These are phyloP conservation scores for Fistularia tabacaria DNA, from an alignment of 2,797 vertebrate species.

Conservation along the genomic window DNA sequence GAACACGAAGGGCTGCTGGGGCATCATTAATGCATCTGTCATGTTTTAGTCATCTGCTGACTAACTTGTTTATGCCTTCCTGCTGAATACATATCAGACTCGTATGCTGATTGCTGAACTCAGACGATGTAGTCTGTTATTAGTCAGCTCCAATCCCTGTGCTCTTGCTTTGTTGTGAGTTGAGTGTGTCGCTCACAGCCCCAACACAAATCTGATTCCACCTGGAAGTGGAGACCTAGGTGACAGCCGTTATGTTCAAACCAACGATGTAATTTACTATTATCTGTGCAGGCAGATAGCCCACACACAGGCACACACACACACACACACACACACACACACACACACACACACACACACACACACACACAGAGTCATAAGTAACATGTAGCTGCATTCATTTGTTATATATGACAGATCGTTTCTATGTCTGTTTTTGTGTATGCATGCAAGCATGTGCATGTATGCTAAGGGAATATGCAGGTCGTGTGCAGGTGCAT, in stretches of 20 bases:
- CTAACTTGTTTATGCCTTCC: conserved; percentile 56
- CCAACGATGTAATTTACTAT: conserved; percentile 40
- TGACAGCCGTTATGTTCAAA: conserved; percentile 43
- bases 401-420: conserved; percentile 39
- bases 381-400: conserved; percentile 17
- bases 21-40: conserved; percentile 63
- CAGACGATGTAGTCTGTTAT: conserved; percentile 21
- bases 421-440: conserved; percentile 6
- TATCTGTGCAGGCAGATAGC: conserved; percentile 33
- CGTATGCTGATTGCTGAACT: conserved; percentile 7
- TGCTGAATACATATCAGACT: conserved; percentile 13
- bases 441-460: conserved; percentile 14
- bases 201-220: conserved; percentile 19
- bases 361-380: not conserved
- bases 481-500: not conserved
- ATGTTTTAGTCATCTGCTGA: conserved; percentile 62
- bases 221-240: conserved; percentile 13
- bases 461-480: conserved; percentile 14
- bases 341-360: no score
- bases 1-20: conserved; percentile 38
- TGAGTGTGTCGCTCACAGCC: not conserved
- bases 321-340: no score
- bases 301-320: conserved; percentile 1
- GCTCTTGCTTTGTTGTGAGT: conserved; percentile 3
- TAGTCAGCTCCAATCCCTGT: conserved; percentile 11